Evolutionary conservation across 2,888 invertebrate genomes (phyloP).

Genomic region (Apodemia mormo): DNA sequence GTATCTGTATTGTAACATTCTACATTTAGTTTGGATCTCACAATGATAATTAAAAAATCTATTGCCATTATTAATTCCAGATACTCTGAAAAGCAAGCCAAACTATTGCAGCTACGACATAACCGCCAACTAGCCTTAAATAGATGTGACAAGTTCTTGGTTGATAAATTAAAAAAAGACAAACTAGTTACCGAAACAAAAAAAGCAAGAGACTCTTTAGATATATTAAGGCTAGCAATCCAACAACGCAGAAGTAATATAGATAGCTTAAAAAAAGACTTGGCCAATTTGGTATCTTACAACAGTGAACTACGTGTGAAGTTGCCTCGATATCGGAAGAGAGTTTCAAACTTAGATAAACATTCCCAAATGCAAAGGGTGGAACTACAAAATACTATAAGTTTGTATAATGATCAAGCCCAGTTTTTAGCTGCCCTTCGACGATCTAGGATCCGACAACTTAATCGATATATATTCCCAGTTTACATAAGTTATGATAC

Average conservation of each 20-base stretch:
- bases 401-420: constrained; percentile 55
- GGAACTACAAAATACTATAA: constrained; percentile 58
- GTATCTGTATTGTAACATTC: neutral
- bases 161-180: constrained; percentile 64
- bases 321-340: constrained; percentile 68
- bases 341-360: constrained; percentile 61
- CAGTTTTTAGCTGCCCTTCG: constrained; percentile 60
- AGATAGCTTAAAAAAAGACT: constrained; percentile 54
- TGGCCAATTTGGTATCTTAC: constrained; percentile 51
- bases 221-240: constrained; percentile 67
- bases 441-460: constrained; percentile 66
- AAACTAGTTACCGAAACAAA: constrained; percentile 65
- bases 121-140: constrained; percentile 81
- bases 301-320: constrained; percentile 65
- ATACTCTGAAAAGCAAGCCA: constrained; percentile 84
- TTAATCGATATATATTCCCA: constrained; percentile 73
- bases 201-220: constrained; percentile 65
- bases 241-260: constrained; percentile 65
- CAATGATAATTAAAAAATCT: neutral
- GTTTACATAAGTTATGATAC: constrained; percentile 73
- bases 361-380: constrained; percentile 58
- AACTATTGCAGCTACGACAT: constrained; percentile 80
- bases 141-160: constrained; percentile 71
- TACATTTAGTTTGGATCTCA: too few relatives aligned
- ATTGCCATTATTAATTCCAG: constrained; percentile 55